These are phyloP conservation scores for Pelvicachromis taeniatus DNA, from an alignment of 2,113 vertebrate genomes.

Conservation along the genomic window DNA sequence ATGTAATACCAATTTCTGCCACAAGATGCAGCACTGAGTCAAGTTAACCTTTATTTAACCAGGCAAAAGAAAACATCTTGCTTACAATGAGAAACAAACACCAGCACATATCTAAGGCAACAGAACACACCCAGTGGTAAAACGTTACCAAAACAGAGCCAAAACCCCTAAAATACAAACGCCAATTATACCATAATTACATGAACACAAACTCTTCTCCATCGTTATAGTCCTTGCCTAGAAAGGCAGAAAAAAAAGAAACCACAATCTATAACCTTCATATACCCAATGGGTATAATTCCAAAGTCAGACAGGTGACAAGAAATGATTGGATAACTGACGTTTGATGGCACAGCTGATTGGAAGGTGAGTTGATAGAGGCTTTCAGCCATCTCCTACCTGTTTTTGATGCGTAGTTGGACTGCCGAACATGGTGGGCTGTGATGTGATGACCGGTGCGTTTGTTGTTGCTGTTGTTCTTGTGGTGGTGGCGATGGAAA, in stretches of 20 bases:
- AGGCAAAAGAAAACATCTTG: neutral
- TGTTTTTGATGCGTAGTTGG: conserved; percentile 51
- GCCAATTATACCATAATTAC: neutral
- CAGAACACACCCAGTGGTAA: neutral
- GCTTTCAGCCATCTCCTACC: conserved; percentile 1
- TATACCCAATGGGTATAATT: neutral
- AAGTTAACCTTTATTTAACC: neutral
- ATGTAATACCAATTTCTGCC: neutral
- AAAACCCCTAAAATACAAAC: neutral
- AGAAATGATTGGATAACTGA: neutral
- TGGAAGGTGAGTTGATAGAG: neutral
- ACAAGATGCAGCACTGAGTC: neutral
- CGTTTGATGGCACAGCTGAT: neutral
- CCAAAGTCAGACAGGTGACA: neutral
- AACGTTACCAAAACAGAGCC: neutral
- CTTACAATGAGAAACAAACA: neutral
- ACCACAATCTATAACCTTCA: neutral
- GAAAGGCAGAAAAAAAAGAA: neutral
- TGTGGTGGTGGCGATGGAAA: neutral
- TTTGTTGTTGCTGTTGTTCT: neutral
- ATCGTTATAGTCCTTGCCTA: neutral
- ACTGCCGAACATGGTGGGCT: conserved; percentile 26
- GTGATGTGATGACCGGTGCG: neutral
- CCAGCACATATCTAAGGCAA: neutral
- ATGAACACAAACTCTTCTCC: neutral